A percentile compares a stretch with the other conserved stretches of the same genome.
phyloP scores from a whole-genome alignment of 2,113 vertebrate species.

The Bambusicola thoracicus region DNA sequence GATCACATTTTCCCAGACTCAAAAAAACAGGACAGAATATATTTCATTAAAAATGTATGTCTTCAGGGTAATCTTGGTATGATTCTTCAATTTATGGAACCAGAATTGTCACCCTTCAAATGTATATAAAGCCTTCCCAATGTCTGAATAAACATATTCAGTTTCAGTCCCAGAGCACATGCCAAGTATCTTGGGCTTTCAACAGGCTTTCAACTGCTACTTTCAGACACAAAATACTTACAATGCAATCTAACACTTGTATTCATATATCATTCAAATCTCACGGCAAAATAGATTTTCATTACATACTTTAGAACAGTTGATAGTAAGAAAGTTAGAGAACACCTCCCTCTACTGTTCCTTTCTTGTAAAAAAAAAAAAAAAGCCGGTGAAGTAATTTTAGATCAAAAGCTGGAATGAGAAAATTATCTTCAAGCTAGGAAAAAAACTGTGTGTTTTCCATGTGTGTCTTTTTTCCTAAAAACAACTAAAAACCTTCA shows the following conservation, averaged over 20 bases:
- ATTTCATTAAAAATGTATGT: neutral
- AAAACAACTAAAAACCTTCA: neutral
- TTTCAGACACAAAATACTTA: neutral
- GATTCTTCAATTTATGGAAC: neutral
- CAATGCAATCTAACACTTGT: neutral
- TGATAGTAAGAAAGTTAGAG: slow-evolving; percentile 39
- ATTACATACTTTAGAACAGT: neutral
- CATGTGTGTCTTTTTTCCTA: neutral
- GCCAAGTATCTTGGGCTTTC: neutral
- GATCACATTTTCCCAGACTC: neutral
- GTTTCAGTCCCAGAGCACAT: neutral
- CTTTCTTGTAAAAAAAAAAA: neutral
- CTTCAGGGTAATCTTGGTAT: neutral
- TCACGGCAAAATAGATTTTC: neutral
- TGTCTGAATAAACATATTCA: neutral
- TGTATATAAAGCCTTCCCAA: neutral
- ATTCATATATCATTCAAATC: neutral
- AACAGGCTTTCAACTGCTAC: neutral
- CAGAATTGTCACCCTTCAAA: neutral
- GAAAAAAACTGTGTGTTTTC: neutral
- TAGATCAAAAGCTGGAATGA: neutral
- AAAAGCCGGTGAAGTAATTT: neutral
- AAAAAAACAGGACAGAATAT: neutral
- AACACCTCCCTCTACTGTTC: slow-evolving; percentile 73
- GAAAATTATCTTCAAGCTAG: neutral